These are phyloP conservation scores for Eptesicus fuscus DNA, from an alignment of 2,113 vertebrate species.

Conservation along the genomic window DNA sequence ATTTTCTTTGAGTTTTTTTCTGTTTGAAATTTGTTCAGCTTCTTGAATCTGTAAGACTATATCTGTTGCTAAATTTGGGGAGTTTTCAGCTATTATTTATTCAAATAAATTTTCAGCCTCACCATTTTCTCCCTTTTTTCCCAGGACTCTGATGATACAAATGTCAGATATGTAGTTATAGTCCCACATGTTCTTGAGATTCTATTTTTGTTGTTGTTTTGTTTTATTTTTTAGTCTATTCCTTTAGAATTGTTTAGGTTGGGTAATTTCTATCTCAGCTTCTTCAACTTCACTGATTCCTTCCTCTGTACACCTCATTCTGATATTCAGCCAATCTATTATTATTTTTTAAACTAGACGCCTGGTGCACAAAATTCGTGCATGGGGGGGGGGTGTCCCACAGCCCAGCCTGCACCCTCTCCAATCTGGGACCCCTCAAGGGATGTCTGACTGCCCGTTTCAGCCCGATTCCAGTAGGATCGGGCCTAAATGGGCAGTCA, in stretches of 20 bases:
- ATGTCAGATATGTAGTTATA: not conserved
- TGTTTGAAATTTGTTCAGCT: not conserved
- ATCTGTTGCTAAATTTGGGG: not conserved
- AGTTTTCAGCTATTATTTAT: not conserved
- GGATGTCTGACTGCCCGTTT: too few species aligned
- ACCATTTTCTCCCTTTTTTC: not conserved
- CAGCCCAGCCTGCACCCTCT: too few species aligned
- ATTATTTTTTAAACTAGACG: not conserved
- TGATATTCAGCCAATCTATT: not conserved
- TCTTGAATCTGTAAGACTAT: not conserved
- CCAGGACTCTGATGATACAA: not conserved
- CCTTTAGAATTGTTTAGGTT: not conserved
- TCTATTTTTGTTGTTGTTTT: not conserved
- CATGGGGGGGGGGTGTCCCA: too few species aligned
- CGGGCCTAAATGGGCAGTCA: too few species aligned
- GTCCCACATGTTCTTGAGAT: not conserved
- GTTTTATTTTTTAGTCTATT: not conserved
- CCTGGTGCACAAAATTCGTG: too few species aligned
- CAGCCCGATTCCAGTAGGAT: too few species aligned
- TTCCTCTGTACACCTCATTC: not conserved
- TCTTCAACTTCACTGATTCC: not conserved
- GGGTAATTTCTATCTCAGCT: not conserved
- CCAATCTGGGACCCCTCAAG: too few species aligned
- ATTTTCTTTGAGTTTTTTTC: not conserved
- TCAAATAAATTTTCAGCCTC: not conserved